Conservation (phyloP, 2,888 invertebrate species). For the Campoletis raptor region DNA sequence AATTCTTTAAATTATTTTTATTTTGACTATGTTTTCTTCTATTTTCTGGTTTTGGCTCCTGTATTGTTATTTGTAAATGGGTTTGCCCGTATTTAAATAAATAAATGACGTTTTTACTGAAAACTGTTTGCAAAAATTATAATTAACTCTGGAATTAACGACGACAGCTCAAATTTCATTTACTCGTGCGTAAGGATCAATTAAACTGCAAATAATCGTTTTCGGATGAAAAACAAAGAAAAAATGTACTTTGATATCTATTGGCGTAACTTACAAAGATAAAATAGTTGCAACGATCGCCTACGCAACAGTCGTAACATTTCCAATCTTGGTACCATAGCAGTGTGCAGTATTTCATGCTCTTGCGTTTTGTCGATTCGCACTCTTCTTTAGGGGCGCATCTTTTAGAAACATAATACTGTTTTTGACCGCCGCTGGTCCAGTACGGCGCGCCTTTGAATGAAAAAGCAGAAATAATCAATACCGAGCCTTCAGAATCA, state of each 20-base stretch:
- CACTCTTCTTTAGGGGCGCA: conserved; percentile 94
- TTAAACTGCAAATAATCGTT: no score
- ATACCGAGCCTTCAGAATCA: not conserved
- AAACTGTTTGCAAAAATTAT: not conserved
- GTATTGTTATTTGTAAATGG: no score
- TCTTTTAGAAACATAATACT: conserved; percentile 96
- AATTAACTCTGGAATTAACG: not conserved
- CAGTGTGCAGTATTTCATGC: conserved; percentile 93
- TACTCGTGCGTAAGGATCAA: not conserved
- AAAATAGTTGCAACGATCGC: conserved; percentile 98
- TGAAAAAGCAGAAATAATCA: not conserved
- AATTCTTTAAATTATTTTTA: no score
- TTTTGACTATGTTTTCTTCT: no score
- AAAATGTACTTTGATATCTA: no score
- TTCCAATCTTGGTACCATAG: conserved; percentile 99
- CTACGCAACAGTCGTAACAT: conserved; percentile 97
- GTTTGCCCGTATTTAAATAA: no score
- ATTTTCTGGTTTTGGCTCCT: no score
- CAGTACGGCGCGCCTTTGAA: conserved; percentile 94
- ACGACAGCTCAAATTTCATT: not conserved
- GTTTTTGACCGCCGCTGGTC: conserved; percentile 96
- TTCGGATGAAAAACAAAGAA: no score
- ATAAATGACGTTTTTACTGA: not conserved
- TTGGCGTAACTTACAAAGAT: conserved; percentile 92
- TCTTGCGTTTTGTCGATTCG: conserved; percentile 89